A percentile compares a stretch with the other conserved stretches of the same genome.
Conservation (phyloP, 2,113 vertebrate genomes). For the Lepus timidus region DNA sequence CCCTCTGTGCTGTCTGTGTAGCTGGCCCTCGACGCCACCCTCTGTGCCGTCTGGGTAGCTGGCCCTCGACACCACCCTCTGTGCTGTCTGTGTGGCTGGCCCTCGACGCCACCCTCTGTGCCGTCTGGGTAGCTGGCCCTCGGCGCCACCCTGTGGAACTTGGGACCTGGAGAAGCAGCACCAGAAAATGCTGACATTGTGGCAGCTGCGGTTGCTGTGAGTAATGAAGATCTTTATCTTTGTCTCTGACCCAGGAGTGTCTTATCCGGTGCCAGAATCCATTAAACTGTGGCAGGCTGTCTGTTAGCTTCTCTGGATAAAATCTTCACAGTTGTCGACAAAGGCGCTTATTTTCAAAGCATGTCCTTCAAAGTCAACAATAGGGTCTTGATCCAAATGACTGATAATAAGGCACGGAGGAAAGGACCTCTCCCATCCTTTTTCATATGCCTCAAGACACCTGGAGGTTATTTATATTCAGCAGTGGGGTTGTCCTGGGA, state of each 20-base stretch:
- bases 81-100: too few relatives aligned
- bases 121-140: not conserved
- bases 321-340: not conserved
- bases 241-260: not conserved
- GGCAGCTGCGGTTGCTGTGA: not conserved
- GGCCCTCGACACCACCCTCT: too few relatives aligned
- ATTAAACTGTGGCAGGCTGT: not conserved
- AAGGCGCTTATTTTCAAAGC: not conserved
- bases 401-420: not conserved
- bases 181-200: not conserved
- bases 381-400: not conserved
- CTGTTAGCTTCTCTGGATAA: not conserved
- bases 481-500: not conserved
- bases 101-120: not conserved
- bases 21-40: not conserved
- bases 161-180: not conserved
- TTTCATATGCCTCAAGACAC: not conserved
- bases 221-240: not conserved
- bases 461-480: not conserved
- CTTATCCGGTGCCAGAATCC: not conserved
- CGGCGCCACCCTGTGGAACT: not conserved
- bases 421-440: not conserved
- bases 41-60: too few relatives aligned
- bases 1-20: not conserved
- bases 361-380: not conserved